phyloP scores from a whole-genome alignment of 2,888 invertebrate species.

The Tipula helvola region DNA sequence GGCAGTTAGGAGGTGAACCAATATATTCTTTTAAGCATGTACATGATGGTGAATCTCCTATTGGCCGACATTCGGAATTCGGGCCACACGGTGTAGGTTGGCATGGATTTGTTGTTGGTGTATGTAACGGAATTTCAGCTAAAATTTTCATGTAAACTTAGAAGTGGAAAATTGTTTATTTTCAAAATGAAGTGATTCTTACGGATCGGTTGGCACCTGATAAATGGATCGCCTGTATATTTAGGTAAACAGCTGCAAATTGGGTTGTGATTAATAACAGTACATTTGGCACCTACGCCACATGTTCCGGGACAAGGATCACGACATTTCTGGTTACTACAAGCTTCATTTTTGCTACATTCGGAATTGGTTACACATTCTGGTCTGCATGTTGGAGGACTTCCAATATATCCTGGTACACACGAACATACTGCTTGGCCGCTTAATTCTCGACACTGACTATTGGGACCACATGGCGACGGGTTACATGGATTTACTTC shows the following conservation, averaged over 20 bases:
- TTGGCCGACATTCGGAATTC: conserved; percentile 56
- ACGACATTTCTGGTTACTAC: conserved; percentile 55
- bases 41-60: conserved; percentile 57
- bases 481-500: conserved; percentile 41
- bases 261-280: conserved; percentile 54
- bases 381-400: conserved; percentile 60
- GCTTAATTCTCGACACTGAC: conserved; percentile 58
- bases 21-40: conserved; percentile 54
- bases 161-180: not conserved
- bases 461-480: conserved; percentile 64
- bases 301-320: conserved; percentile 56
- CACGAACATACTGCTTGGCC: conserved; percentile 63
- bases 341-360: conserved; percentile 50
- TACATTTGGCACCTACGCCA: conserved; percentile 47
- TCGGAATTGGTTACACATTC: conserved; percentile 59
- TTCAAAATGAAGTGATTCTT: not conserved
- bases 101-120: conserved; percentile 50
- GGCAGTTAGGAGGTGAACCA: conserved; percentile 62
- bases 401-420: conserved; percentile 47
- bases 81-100: conserved; percentile 71
- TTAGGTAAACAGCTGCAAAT: conserved; percentile 58
- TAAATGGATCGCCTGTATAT: conserved; percentile 54
- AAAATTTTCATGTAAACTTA: not conserved
- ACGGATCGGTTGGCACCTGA: conserved; percentile 43
- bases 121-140: conserved; percentile 32